Evolutionary conservation across 2,113 vertebrate genomes (phyloP), one percentile per base, ranked within the genome.

Genomic region (Amblyopsis rosae): DNA sequence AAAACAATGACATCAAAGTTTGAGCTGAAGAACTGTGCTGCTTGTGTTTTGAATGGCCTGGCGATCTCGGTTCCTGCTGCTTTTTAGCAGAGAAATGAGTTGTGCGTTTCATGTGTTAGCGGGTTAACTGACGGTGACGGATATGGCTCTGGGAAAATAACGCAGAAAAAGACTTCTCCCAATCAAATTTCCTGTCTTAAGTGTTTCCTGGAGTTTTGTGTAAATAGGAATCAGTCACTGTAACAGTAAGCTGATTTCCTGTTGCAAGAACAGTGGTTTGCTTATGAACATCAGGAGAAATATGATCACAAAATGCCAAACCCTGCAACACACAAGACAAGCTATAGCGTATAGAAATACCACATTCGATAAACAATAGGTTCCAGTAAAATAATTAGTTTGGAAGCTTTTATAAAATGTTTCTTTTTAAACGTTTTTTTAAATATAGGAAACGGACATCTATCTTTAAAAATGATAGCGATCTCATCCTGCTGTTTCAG

Each of bases 111-210:
- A 83, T 55, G 11, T 84, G 74, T 86, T 82, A 69, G 33, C 63
- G 63, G 11, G 66, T 65, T 77, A 86, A 87, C 59, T 79, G 60
- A 62, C 73, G 72, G 76, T 84, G 83, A 90, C 58, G 32, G 82
- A 19, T 75, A 74, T 26, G 26, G 75, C 65, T 79, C 82, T 84
- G 81, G 86, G 77, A 89, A 89, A 86, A 77, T 72, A 76, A 74
- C 72, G 72, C 62, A 70, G 85, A 86, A 87, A 84, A 89, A 41
- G 65, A 67, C 73, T 67, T 84, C 80, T 88, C 84, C 82, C 83
- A 88, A 84, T 87, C 76, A 76, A 84, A 91, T 91, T 90, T 91
- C 88, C 85, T 89, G 81, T 74, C 77, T 84, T 81, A 84, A 88
- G 81, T 88, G 80, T 88, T 88, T 90, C 67, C 64, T 66, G 79